A percentile compares a stretch with the other conserved stretches of the same genome.
Evolutionary conservation across 2,888 invertebrate species (phyloP).

Genomic region (Agrochola circellaris): DNA sequence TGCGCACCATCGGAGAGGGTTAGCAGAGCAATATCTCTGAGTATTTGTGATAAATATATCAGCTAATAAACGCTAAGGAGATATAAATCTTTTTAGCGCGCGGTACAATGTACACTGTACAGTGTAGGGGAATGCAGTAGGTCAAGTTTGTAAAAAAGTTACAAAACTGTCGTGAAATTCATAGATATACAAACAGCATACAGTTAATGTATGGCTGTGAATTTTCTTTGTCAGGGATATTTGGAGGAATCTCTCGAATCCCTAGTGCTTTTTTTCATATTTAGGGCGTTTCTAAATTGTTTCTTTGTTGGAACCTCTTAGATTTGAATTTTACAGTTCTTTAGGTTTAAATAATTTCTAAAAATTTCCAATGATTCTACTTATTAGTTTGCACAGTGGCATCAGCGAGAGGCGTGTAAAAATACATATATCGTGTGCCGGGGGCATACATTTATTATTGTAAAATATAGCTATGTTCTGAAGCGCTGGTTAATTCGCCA

Average conservation of each 20-base stretch:
- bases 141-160: conserved; percentile 7
- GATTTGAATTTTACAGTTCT: too few species aligned
- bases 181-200: too few species aligned
- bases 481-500: conserved; percentile 62
- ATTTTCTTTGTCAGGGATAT: too few species aligned
- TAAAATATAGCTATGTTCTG: conserved; percentile 70
- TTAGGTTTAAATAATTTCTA: too few species aligned
- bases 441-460: conserved; percentile 68
- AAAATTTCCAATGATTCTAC: conserved; percentile 10
- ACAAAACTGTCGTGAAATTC: neutral
- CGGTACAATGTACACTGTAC: conserved; percentile 53
- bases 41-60: conserved; percentile 88
- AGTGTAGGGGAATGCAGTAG: conserved; percentile 64
- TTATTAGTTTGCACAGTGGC: conserved; percentile 34
- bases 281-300: neutral
- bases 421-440: conserved; percentile 65
- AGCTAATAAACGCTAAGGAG: conserved; percentile 88
- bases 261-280: too few species aligned
- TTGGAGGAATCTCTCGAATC: too few species aligned
- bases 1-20: conserved; percentile 71
- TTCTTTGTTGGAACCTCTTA: neutral
- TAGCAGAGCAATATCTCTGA: conserved; percentile 83
- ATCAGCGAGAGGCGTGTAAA: conserved; percentile 62
- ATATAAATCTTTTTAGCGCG: conserved; percentile 85
- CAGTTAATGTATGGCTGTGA: too few species aligned